Evolutionary conservation across 2,113 vertebrate genomes (phyloP), one percentile per base, ranked within the genome.

Genomic region (Carassius carassius): DNA sequence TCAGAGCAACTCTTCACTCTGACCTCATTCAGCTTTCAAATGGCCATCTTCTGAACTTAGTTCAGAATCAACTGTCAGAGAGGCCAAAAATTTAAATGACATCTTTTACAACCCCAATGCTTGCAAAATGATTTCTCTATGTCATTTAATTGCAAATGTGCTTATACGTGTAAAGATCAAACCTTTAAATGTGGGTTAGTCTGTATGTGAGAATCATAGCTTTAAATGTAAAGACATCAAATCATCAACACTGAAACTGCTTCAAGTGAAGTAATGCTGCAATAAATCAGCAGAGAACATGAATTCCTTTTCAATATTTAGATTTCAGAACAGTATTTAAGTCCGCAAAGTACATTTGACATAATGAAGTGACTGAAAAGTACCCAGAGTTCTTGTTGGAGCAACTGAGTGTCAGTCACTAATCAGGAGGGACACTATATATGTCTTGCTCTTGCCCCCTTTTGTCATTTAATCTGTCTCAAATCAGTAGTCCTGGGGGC

Each of bases 391-490:
- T 95, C 95, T 94, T 92, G 91, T 92, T 94, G 92, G 97, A 97
- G 95, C 94, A 96, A 96, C 95, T 96, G 92, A 94, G 95, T 96
- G 96, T 96, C 97, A 97, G 97, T 97, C 96, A 95, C 95, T 96
- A 97, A 98, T 98, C 96, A 97, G 96, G 95, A 95, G 94, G 91
- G 92, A 83, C 84, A 74, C 60, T 35, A 56, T n/a, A n/a, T n/a
- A n/a, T 81, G 29, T 79, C 21, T 79, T 32, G 65, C 75, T 70
- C 63, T 79, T 37, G 35, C 29, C 69, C 92, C 92, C 94, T 93
- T 96, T 95, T 96, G 93, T 94, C 92, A 91, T 95, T 95, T 99
- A 99, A 99, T 99, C 97, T 97, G 92, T 95, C 96, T 95, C 92
- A 97, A 95, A 96, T 96, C 95, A 94, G 94, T 92, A 94, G 94